Percentiles rank a stretch among this genome's conserved stretches.
These are phyloP conservation scores for Ichneumoninae sp. DNA, from an alignment of 2,888 invertebrate species.

Conservation along the genomic window DNA sequence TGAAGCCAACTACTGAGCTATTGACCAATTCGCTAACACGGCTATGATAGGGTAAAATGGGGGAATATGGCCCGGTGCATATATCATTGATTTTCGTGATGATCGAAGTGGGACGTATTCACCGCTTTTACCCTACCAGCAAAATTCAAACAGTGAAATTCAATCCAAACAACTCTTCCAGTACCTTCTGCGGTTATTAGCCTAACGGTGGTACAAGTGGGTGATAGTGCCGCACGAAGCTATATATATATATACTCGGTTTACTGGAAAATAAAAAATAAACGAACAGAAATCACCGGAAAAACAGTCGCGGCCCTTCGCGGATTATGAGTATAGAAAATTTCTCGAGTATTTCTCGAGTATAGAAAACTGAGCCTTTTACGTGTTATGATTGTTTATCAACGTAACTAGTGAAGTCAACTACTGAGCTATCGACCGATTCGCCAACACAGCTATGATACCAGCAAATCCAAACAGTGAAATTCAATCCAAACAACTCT, in stretches of 20 bases:
- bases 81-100: too few species aligned
- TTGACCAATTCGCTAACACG: neutral
- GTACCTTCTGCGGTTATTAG: neutral
- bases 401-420: neutral
- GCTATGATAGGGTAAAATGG: neutral
- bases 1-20: too few species aligned
- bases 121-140: too few species aligned
- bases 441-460: neutral
- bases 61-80: too few species aligned
- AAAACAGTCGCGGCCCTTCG: too few species aligned
- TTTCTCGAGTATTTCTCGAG: too few species aligned
- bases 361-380: neutral
- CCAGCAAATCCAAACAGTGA: neutral
- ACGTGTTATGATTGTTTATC: neutral
- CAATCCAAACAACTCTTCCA: conserved; percentile 4
- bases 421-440: neutral
- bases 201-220: conserved; percentile 1
- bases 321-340: too few species aligned
- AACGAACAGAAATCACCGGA: too few species aligned
- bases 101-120: too few species aligned
- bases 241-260: neutral
- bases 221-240: neutral
- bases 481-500: conserved; percentile 6
- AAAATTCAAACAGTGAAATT: neutral
- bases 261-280: neutral